Evolutionary conservation across 1,140 invertebrate genomes (phyloP).

Genomic region (Mizuhopecten yessoensis): DNA sequence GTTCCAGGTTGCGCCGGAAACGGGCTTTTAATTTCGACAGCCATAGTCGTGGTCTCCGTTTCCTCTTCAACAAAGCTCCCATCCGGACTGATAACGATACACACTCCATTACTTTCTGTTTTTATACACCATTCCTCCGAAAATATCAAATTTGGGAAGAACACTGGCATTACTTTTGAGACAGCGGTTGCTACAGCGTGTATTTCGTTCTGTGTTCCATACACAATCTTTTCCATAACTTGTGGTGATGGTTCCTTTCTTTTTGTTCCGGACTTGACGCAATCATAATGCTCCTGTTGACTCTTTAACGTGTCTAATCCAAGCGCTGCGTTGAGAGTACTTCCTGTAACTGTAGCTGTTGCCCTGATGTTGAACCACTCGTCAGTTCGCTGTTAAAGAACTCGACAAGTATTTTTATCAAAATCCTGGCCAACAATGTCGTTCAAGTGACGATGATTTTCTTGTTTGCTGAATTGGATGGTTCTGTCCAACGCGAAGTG

Average conservation of each 20-base stretch:
- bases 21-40: too few species aligned
- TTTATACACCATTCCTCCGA: slow-evolving; percentile 57
- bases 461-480: background rate
- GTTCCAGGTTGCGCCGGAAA: too few species aligned
- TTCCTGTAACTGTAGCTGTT: slow-evolving; percentile 42
- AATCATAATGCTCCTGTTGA: slow-evolving; percentile 44
- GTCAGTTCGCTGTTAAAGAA: slow-evolving; percentile 29
- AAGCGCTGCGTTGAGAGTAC: slow-evolving; percentile 29
- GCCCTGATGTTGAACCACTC: slow-evolving; percentile 41
- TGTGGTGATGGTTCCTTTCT: too few species aligned
- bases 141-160: too few species aligned
- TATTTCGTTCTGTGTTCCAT: slow-evolving; percentile 53
- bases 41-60: too few species aligned
- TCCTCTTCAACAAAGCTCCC: too few species aligned
- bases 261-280: background rate
- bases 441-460: slow-evolving; percentile 32
- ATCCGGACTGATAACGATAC: slow-evolving; percentile 48
- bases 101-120: background rate
- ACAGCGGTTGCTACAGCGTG: slow-evolving; percentile 51
- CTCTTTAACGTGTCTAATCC: slow-evolving; percentile 40
- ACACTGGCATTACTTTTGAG: slow-evolving; percentile 47
- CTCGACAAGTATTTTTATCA: background rate
- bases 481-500: background rate
- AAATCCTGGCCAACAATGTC: background rate
- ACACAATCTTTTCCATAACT: slow-evolving; percentile 10